phyloP scores from a whole-genome alignment of 2,113 vertebrate species.

The Mirza zaza region DNA sequence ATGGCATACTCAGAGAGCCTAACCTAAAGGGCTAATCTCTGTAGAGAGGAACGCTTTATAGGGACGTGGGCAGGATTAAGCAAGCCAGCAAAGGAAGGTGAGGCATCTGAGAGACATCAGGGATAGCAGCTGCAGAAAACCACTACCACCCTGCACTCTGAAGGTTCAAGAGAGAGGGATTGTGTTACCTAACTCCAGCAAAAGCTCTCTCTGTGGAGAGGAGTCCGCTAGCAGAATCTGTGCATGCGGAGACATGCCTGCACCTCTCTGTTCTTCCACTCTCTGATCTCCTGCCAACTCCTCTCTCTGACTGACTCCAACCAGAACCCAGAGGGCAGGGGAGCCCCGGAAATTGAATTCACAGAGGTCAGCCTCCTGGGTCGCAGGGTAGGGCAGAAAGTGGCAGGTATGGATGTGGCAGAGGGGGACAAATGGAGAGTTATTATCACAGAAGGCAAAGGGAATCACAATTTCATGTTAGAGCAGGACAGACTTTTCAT shows the following conservation, averaged over 20 bases:
- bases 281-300: neutral
- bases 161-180: neutral
- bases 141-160: neutral
- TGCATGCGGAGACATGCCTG: neutral
- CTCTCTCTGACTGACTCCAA: neutral
- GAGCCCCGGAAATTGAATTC: neutral
- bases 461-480: neutral
- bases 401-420: neutral
- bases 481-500: neutral
- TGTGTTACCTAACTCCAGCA: neutral
- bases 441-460: neutral
- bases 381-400: neutral
- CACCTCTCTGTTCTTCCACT: neutral
- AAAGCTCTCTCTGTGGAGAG: neutral
- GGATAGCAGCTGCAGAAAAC: neutral
- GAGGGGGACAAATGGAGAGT: neutral
- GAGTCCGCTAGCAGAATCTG: no score
- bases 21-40: neutral
- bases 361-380: neutral
- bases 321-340: neutral
- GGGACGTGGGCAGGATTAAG: neutral
- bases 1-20: neutral
- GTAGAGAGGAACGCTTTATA: neutral
- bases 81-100: neutral
- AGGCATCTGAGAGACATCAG: neutral